phyloP scores from a whole-genome alignment of 2,113 vertebrate species.

The Siniperca chuatsi region DNA sequence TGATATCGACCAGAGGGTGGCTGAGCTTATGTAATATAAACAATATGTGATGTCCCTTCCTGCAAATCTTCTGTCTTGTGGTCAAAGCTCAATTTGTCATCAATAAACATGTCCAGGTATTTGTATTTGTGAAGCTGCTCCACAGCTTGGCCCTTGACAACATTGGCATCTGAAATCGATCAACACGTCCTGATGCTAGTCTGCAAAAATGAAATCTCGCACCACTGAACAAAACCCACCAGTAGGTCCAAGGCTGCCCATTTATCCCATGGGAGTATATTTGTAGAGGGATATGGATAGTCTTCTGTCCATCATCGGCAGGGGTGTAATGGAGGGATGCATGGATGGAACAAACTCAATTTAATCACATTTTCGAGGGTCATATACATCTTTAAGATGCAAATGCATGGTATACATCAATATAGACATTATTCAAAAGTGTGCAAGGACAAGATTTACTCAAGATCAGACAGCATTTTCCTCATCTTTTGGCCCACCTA shows the following conservation, averaged over 20 bases:
- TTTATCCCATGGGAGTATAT: conserved; percentile 54
- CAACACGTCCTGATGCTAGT: conserved; percentile 42
- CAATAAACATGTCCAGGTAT: conserved; percentile 64
- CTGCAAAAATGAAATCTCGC: conserved; percentile 62
- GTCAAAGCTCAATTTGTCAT: conserved; percentile 66
- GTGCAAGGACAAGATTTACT: not conserved
- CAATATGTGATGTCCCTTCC: conserved; percentile 37
- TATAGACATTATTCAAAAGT: not conserved
- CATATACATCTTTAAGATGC: not conserved
- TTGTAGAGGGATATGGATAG: conserved; percentile 17
- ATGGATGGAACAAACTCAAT: not conserved
- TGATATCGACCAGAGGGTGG: conserved; percentile 9
- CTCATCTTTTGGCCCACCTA: not conserved
- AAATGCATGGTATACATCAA: not conserved
- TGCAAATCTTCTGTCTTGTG: conserved; percentile 48
- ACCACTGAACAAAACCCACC: conserved; percentile 51
- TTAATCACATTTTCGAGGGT: not conserved
- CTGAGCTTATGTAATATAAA: conserved; percentile 50
- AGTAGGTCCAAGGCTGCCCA: conserved; percentile 42
- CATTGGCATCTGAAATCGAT: conserved; percentile 68
- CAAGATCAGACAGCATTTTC: not conserved
- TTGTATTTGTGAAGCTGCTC: conserved; percentile 56
- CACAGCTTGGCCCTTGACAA: conserved; percentile 48
- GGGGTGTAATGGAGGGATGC: not conserved
- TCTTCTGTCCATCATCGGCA: conserved; percentile 12